Evolutionary conservation across 1,140 invertebrate species (phyloP).

Genomic region (Leptinotarsa lineolata): DNA sequence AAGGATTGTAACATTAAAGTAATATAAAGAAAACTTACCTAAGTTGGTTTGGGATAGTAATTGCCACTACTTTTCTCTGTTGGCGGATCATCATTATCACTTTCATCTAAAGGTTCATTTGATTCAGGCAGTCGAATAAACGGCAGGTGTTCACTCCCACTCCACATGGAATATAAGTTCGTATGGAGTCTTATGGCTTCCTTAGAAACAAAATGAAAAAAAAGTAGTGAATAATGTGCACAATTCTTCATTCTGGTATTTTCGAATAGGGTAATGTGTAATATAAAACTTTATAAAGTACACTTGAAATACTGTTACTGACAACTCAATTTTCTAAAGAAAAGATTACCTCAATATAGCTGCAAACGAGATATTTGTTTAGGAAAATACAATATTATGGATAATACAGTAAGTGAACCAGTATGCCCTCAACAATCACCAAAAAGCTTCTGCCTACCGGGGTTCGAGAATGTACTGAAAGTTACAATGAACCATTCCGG

Average conservation of each 20-base stretch:
- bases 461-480: too few species aligned
- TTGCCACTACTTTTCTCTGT: slow-evolving; percentile 47
- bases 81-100: slow-evolving; percentile 53
- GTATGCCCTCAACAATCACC: too few species aligned
- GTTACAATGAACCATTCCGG: too few species aligned
- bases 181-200: slow-evolving; percentile 52
- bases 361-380: too few species aligned
- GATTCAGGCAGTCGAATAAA: slow-evolving; percentile 57
- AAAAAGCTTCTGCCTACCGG: too few species aligned
- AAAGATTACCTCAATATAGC: too few species aligned
- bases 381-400: too few species aligned
- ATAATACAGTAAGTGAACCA: too few species aligned
- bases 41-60: slow-evolving; percentile 51
- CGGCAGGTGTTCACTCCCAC: slow-evolving; percentile 56
- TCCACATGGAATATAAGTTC: slow-evolving; percentile 58
- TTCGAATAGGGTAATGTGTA: not conserved
- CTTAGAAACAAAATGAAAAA: slow-evolving; percentile 31
- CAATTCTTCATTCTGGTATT: not conserved
- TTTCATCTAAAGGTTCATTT: slow-evolving; percentile 55
- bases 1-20: slow-evolving; percentile 92
- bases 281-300: too few species aligned
- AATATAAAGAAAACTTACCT: slow-evolving; percentile 55
- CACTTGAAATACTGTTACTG: too few species aligned
- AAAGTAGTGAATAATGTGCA: not conserved
- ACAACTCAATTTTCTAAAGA: too few species aligned